Evolutionary conservation across 2,113 vertebrate species (phyloP).

Genomic region (Sardina pilchardus): DNA sequence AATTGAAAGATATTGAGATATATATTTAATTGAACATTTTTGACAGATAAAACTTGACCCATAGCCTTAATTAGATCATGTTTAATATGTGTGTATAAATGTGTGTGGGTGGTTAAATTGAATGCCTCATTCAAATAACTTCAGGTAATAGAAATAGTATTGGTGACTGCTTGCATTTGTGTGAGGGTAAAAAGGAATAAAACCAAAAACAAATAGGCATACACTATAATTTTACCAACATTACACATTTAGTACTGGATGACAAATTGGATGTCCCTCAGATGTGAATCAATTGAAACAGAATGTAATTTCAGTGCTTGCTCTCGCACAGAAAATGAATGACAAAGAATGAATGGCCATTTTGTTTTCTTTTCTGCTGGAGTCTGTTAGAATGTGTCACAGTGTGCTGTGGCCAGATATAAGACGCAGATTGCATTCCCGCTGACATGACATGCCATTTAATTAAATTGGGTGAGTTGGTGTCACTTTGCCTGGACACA

Average conservation of each 20-base stretch:
- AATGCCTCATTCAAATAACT: neutral
- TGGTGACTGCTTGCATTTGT: neutral
- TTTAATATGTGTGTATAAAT: neutral
- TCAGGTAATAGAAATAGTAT: neutral
- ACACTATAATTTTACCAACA: neutral
- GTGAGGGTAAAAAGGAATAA: neutral
- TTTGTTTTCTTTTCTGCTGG: neutral
- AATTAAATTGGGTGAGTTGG: constrained; percentile 46
- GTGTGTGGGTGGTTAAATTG: neutral
- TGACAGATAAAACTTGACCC: neutral
- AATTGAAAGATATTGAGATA: neutral
- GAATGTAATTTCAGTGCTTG: neutral
- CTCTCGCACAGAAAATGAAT: neutral
- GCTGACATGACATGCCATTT: constrained; percentile 41
- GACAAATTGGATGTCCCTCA: constrained; percentile 16
- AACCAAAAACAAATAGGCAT: neutral
- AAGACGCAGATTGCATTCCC: constrained; percentile 30
- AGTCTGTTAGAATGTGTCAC: constrained; percentile 10
- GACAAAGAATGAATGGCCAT: neutral
- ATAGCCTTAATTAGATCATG: neutral
- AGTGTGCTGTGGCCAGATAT: neutral
- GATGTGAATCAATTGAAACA: constrained; percentile 9
- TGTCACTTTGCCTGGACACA: constrained; percentile 26
- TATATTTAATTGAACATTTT: neutral
- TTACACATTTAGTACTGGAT: neutral